Evolutionary conservation across 2,113 vertebrate species (phyloP).

Genomic region (Theropithecus gelada): DNA sequence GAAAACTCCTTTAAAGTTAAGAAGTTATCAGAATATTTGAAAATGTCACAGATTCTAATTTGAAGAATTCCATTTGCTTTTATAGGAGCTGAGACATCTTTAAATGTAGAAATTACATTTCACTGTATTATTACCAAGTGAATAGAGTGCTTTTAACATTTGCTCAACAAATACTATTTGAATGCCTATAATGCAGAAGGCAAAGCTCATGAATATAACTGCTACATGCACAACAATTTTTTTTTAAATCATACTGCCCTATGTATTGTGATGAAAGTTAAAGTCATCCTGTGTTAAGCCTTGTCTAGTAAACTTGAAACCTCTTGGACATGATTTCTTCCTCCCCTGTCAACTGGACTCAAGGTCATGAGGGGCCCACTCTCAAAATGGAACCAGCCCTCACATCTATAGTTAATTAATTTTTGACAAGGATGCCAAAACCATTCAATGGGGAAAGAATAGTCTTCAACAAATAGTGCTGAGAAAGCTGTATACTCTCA

Average conservation of each 20-base stretch:
- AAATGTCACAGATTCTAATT: slow-evolving; percentile 66
- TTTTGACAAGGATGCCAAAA: not conserved
- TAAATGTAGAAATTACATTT: slow-evolving; percentile 42
- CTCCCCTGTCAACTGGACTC: not conserved
- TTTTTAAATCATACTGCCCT: not conserved
- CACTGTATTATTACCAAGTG: not conserved
- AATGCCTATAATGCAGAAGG: not conserved
- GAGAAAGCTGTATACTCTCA: not conserved
- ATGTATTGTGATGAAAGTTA: not conserved
- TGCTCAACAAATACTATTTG: slow-evolving; percentile 36
- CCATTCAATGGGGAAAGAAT: not conserved
- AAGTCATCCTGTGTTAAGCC: not conserved
- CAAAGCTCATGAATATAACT: not conserved
- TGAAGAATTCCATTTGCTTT: slow-evolving; percentile 53
- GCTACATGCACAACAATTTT: not conserved
- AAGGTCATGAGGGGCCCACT: not conserved
- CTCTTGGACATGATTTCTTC: not conserved
- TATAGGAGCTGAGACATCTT: slow-evolving; percentile 11
- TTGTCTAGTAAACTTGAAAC: not conserved
- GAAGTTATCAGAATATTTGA: slow-evolving; percentile 70
- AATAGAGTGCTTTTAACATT: slow-evolving; percentile 34
- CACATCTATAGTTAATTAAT: not conserved
- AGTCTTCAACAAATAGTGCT: not conserved
- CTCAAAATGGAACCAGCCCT: not conserved
- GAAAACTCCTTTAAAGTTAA: slow-evolving; percentile 72